Evolutionary conservation across 1,140 invertebrate species (phyloP), one percentile per base, ranked within the genome.

Genomic region (Calliphora vicina): DNA sequence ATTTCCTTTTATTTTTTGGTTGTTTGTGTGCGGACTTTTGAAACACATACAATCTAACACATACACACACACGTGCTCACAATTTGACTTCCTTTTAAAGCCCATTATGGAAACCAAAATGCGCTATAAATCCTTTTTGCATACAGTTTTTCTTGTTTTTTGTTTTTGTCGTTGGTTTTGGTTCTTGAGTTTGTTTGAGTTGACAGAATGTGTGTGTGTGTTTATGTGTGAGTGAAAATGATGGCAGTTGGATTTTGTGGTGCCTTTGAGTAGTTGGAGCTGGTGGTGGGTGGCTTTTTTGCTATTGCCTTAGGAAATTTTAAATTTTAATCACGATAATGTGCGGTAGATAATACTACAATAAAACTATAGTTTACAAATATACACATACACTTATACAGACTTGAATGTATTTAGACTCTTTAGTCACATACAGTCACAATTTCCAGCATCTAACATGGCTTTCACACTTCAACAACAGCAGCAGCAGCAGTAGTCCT

Each of bases 271-370:
- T 35, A 10, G 35, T 35, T 23, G 20, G 23, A 6, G 4, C 1
- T 9, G 23, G 61, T 67, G 6, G 57, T 17, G 10, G 20, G 6
- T 57, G n/a, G 15, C 5, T 1, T n/a, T 57, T 3, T 6, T 57
- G n/a, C 8, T 23, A 10, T 20, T 23, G 61, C 20, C 61, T 23
- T 23, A 67, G 20, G 61, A 67, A 67, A 67, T 67, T 67, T 23
- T 23, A 67, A 67, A 67, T 67, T 67, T 67, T 67, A 67, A 67
- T 67, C 61, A 67, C 23, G 61, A 67, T 67, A 67, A 67, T 67
- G 61, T 67, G 61, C 61, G 61, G 61, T 67, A 67, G 61, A 67
- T 67, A 67, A 67, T 23, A 67, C 61, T 20, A 67, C 61, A 67
- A 67, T 23, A 23, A 23, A 67, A 67, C 5, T 23, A 25, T 67